Evolutionary conservation across 2,797 vertebrate genomes (phyloP).

Genomic region (Falco peregrinus): DNA sequence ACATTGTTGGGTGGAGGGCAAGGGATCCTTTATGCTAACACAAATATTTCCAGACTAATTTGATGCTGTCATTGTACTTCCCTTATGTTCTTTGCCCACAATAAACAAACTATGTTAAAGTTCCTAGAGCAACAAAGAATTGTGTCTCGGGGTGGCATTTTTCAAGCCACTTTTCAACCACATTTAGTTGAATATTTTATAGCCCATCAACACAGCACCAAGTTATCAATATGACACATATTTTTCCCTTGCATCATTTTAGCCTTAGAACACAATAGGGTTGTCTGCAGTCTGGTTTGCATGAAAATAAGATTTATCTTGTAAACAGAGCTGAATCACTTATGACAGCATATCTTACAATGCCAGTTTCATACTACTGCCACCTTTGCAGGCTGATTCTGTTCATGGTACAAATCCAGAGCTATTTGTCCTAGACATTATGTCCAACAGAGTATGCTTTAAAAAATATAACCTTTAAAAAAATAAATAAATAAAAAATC

Average conservation of each 20-base stretch:
- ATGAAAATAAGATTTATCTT: conserved; percentile 58
- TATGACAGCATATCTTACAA: conserved; percentile 44
- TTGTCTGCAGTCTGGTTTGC: conserved; percentile 14
- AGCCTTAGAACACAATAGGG: not conserved
- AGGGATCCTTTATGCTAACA: conserved; percentile 27
- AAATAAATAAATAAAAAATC: not conserved
- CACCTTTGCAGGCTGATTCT: conserved; percentile 40
- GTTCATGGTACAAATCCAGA: conserved; percentile 55
- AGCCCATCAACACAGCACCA: conserved; percentile 53
- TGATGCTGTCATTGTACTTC: conserved; percentile 8
- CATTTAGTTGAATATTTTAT: conserved; percentile 67
- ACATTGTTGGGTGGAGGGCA: not conserved
- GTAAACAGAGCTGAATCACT: conserved; percentile 51
- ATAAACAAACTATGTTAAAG: conserved; percentile 51
- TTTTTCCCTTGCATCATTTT: conserved; percentile 36
- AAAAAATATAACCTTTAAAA: conserved; percentile 22
- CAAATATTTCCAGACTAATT: conserved; percentile 62
- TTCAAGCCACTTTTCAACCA: conserved; percentile 35
- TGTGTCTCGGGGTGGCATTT: conserved; percentile 24
- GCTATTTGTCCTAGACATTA: conserved; percentile 32
- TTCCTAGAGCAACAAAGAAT: conserved; percentile 57
- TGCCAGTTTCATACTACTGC: conserved; percentile 36
- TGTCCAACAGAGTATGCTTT: not conserved
- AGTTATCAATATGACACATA: conserved; percentile 43
- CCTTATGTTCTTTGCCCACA: conserved; percentile 19